Percentiles rank a stretch among this genome's conserved stretches.
Conservation (phyloP, 2,113 vertebrate genomes). For the Gymnobelideus leadbeateri region DNA sequence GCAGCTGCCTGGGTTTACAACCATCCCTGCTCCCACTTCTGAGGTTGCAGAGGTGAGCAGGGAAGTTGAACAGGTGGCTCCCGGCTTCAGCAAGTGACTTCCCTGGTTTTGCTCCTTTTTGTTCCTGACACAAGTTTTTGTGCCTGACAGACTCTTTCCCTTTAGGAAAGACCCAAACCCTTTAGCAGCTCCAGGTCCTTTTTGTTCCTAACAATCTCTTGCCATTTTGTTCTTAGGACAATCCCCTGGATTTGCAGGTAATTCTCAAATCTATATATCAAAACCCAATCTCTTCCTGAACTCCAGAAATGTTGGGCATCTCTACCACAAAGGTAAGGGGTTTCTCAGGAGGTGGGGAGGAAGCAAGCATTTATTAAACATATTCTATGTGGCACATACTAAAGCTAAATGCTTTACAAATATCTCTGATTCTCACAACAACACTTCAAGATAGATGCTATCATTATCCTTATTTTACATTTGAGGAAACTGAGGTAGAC, state of each 20-base stretch:
- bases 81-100: conserved; percentile 16
- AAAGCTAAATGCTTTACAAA: not conserved
- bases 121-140: conserved; percentile 9
- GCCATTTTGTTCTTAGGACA: conserved; percentile 6
- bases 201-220: conserved; percentile 12
- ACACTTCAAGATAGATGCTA: not conserved
- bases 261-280: not conserved
- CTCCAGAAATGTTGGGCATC: not conserved
- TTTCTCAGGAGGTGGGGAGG: not conserved
- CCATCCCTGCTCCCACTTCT: conserved; percentile 44
- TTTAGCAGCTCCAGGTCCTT: conserved; percentile 42
- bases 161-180: conserved; percentile 40
- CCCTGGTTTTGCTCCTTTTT: conserved; percentile 40
- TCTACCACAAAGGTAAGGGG: not conserved
- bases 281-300: not conserved
- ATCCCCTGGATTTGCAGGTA: not conserved
- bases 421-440: not conserved
- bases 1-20: conserved; percentile 64
- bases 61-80: conserved; percentile 59
- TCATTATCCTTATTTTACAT: not conserved
- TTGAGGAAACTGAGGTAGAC: not conserved
- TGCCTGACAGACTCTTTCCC: conserved; percentile 64
- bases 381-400: not conserved
- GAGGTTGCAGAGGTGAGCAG: conserved; percentile 58
- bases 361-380: no score